phyloP scores from a whole-genome alignment of 2,888 invertebrate species.

The Cryptocephalus moraei region DNA sequence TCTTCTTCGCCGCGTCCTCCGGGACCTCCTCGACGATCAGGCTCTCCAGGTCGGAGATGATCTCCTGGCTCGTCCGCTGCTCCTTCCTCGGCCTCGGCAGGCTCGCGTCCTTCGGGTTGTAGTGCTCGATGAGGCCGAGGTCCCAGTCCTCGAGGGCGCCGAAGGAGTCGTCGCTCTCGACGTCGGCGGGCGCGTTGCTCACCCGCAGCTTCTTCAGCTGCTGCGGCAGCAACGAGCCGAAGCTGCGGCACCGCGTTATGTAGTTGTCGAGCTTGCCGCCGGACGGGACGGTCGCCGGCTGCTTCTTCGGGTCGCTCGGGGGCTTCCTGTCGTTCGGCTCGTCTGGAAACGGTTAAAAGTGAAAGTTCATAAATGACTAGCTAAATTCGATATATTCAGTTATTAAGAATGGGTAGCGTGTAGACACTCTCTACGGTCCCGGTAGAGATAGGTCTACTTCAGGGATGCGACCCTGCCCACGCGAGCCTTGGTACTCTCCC shows the following conservation, averaged over 20 bases:
- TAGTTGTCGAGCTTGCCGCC: conserved; percentile 36
- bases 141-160: conserved; percentile 43
- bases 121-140: conserved; percentile 38
- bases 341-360: no score
- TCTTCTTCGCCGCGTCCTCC: conserved; percentile 27
- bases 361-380: no score
- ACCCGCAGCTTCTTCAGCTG: conserved; percentile 33
- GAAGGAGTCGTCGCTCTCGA: conserved; percentile 40
- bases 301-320: conserved; percentile 17
- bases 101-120: conserved; percentile 36
- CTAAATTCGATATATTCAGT: no score
- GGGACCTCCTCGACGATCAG: conserved; percentile 27
- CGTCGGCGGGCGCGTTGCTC: conserved; percentile 29
- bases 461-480: no score
- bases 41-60: conserved; percentile 30
- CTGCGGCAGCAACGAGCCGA: conserved; percentile 39
- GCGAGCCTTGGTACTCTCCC: no score
- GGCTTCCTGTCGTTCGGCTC: no score
- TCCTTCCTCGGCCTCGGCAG: conserved; percentile 30
- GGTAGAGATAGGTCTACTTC: no score
- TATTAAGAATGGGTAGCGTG: no score
- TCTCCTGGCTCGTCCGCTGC: conserved; percentile 18
- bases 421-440: no score
- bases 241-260: conserved; percentile 38
- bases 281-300: conserved; percentile 23